Evolutionary conservation across 2,888 invertebrate genomes (phyloP), one percentile per base, ranked within the genome.

Genomic region (Eristalis arbustorum): DNA sequence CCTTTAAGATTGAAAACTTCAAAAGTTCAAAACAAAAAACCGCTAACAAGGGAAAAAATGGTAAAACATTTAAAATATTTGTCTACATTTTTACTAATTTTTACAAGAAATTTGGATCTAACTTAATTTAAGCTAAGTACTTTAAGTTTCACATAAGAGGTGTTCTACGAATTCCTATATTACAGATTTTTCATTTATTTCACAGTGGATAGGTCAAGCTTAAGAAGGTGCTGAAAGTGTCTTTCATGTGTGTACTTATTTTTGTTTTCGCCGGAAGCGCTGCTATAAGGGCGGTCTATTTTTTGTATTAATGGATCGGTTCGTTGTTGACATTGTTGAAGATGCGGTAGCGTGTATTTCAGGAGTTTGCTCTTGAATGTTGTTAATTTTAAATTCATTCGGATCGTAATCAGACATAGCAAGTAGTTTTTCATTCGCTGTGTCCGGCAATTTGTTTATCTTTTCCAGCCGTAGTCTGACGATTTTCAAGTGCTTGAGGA

Each of bases 401-500:
- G 92, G 91, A 89, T 93, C 91, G 72, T 91, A 92, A 64, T 91
- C 92, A 88, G 91, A 90, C 83, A 92, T 91, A 66, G 92, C 93
- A 56, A 91, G 88, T 76, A 90, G 90, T 80, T 92, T 92, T 88
- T 93, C 92, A 62, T 89, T 88, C 79, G 91, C 89, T 83, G 90
- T 88, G 77, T 92, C 91, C 89, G 92, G 91, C 89, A 91, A 89
- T 89, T 91, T 91, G 88, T 90, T 89, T 67, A 92, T 90, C 90
- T 91, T 90, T 88, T 91, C 89, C 90, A 92, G 84, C 81, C 92
- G 89, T 88, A 91, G 42, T 89, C 91, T 88, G 84, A 99, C 98
- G 72, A 98, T 98, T 88, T 96, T 96, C 57, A 99, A 94, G 92
- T 99, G 99, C 18, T 97, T 95, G 75, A 96, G 94, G 59, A 99